Evolutionary conservation across 2,888 invertebrate species (phyloP), one percentile per base, ranked within the genome.

Genomic region (Pandemis cinnamomeana): DNA sequence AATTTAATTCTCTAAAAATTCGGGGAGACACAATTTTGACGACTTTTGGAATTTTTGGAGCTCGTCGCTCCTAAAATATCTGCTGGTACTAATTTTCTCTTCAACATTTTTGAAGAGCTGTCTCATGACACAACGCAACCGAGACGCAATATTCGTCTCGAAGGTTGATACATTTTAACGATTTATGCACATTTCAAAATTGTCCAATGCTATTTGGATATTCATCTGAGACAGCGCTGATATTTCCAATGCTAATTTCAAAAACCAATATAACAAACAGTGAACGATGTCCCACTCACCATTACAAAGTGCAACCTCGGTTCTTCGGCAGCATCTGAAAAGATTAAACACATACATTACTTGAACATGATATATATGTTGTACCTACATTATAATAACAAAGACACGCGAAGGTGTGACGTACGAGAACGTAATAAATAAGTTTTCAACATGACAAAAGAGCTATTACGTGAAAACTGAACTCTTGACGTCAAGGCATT

Each of bases 271-370:
- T 44, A 44, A 60, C 7, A 5, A 41, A 44, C 55, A 51, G 13
- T 66, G 41, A 36, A 66, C 20, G 27, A 48, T 27, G n/a, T 51
- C 41, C 36, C 27, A 88, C 87, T 87, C 77, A 87, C 87, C 87
- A 87, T 88, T 80, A 84, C 84, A 82, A 77, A 77, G 77, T 78
- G 75, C 77, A 67, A 80, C 78, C 80, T 80, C 80, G 67, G 42
- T 42, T 77, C 72, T 76, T 77, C 74, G 80, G 80, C 80, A 79
- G 78, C 82, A 87, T 86, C 88, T 88, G 87, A 67, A 87, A 87
- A 76, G 80, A 81, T 76, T 76, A 69, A 80, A 75, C 71, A 27
- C 20, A 2, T 7, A 20, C 36, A 44, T 70, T 8, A 73, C 20
- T 61, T 62, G 36, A 68, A 64, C n/a, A 55, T 5, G 5, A 48